These are phyloP conservation scores for Anableps anableps DNA, from an alignment of 2,797 vertebrate species.

Conservation along the genomic window DNA sequence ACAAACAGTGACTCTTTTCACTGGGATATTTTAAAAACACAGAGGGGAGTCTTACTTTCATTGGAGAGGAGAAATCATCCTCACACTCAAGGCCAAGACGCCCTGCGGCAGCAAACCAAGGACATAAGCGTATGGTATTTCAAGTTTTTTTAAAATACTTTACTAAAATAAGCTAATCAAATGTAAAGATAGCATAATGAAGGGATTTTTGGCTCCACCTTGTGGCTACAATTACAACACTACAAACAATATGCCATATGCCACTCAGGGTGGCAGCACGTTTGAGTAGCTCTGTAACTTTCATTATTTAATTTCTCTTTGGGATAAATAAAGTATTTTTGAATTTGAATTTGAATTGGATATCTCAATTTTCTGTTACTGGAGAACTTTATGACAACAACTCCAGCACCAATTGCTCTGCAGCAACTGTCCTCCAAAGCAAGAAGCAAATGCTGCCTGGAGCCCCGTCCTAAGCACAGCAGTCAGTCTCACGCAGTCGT, in stretches of 20 bases:
- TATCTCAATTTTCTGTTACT: no score
- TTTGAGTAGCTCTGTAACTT: no score
- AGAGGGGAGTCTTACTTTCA: conserved; percentile 84
- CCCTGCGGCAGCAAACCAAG: conserved; percentile 78
- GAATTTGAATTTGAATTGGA: no score
- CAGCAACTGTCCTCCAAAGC: no score
- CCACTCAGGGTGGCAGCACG: no score
- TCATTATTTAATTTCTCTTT: no score
- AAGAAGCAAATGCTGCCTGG: no score
- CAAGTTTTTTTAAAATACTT: not conserved
- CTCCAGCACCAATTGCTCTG: no score
- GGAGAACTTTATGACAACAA: no score
- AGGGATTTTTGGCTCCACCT: conserved; percentile 44
- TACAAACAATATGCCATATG: conserved; percentile 38
- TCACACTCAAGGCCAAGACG: conserved; percentile 96
- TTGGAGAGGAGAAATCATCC: conserved; percentile 92
- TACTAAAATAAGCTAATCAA: not conserved
- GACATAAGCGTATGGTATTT: not conserved
- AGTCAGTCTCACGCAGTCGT: no score
- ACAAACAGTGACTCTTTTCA: conserved; percentile 6
- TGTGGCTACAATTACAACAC: conserved; percentile 38
- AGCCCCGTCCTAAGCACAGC: no score
- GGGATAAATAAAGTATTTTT: no score
- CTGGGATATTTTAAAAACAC: not conserved
- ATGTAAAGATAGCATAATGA: not conserved